Base-by-base conservation (phyloP, 2,797 vertebrate genomes). In the Poeciliopsis turneri region DNA sequence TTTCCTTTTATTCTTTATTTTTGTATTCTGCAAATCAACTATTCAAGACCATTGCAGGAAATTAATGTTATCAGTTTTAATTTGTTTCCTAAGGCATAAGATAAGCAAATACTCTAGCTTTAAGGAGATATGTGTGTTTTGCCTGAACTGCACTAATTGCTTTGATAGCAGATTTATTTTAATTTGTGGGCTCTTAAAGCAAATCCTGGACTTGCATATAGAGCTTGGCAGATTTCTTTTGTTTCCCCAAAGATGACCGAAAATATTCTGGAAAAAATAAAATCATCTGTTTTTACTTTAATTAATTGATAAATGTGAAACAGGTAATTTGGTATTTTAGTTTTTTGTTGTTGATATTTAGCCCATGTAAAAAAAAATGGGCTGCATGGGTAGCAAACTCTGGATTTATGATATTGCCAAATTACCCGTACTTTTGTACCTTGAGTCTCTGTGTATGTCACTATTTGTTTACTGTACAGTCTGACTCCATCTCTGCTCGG, bases 401-500 rank as follows among this genome's bases (percentile, higher is more conserved):
- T 53, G 23, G 8, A 5, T 61, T 61, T 61, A 6, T 16, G 30
- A 36, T 8, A 15, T 15, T 61, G 13, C 5, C 28, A 33, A 61
- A 61, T 30, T 33, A 18, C 13, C 12, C 28, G 4, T 18, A 64
- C 15, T 33, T 30, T 64, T 64, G 30, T 33, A 64, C 30, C 4
- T 36, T 18, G 30, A 33, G 13, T 5, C 8, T 23, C 3, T 25
- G 9, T 66, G 36, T 74, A 57, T 28, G 5, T 36, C 28, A 75
- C 33, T 59, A 20, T 75, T 1, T 79, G 53, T 78, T 23, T 84
- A 47, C 68, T 84, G 25, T 73, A 57, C 75, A 82, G 82, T 55
- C 51, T 82, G 74, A 78, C 81, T 80, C 68, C 25, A 68, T 75
- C 15, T 1, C 73, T 33, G 47, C 76, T 88, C 84, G 51, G 74